Conservation (phyloP, 2,888 invertebrate genomes). For the Stenchaetothrips biformis region DNA sequence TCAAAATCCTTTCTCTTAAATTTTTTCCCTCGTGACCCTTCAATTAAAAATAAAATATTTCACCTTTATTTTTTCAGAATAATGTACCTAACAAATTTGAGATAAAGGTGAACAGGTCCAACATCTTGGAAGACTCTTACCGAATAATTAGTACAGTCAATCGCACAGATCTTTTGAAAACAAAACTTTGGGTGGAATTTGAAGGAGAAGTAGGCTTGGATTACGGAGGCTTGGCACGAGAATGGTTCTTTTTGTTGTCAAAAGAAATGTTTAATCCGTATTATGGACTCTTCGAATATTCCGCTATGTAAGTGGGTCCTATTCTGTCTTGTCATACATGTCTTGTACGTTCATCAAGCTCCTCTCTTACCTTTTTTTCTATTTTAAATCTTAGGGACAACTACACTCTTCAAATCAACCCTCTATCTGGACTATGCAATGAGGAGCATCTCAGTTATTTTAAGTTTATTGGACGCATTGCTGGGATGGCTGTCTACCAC, state of each 20-base stretch:
- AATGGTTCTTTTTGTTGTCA: slow-evolving; percentile 98
- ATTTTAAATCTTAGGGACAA: slow-evolving; percentile 65
- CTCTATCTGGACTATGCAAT: slow-evolving; percentile 94
- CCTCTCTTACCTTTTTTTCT: background rate
- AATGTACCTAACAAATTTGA: slow-evolving; percentile 98
- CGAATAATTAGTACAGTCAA: slow-evolving; percentile 90
- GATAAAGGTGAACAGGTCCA: slow-evolving; percentile 79
- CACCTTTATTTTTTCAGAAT: slow-evolving; percentile 56
- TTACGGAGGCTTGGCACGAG: slow-evolving; percentile 93
- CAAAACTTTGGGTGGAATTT: slow-evolving; percentile 98
- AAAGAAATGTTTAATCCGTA: slow-evolving; percentile 99
- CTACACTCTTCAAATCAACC: slow-evolving; percentile 98
- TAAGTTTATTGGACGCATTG: slow-evolving; percentile 95
- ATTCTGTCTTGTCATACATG: background rate
- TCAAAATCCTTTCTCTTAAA: slow-evolving; percentile 20
- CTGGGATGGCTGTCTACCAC: slow-evolving; percentile 99
- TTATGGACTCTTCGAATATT: slow-evolving; percentile 98
- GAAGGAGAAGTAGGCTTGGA: slow-evolving; percentile 95
- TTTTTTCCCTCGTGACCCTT: slow-evolving; percentile 26
- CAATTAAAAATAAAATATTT: slow-evolving; percentile 14
- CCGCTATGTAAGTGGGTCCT: slow-evolving; percentile 75
- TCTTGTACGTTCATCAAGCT: background rate
- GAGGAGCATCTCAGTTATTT: slow-evolving; percentile 98
- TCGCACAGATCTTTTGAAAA: slow-evolving; percentile 87
- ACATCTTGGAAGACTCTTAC: slow-evolving; percentile 95